Conservation (phyloP, 2,888 invertebrate genomes). For the Xestia c-nigrum region DNA sequence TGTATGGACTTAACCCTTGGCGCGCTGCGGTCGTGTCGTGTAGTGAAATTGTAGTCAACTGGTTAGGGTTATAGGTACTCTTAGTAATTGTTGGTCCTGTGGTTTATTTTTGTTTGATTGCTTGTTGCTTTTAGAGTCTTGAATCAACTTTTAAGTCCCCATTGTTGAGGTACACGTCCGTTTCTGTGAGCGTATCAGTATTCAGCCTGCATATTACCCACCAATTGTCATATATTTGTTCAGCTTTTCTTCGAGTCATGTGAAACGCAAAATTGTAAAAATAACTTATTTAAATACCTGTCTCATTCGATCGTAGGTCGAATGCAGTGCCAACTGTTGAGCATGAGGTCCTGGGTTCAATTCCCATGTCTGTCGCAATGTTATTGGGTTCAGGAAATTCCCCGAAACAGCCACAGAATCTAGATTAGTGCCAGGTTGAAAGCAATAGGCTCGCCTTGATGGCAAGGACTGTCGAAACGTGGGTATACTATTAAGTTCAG, state of each 20-base stretch:
- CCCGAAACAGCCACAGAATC: too few species aligned
- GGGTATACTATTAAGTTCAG: too few species aligned
- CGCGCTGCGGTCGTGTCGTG: constrained; percentile 11
- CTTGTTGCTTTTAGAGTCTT: background rate
- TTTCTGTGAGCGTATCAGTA: background rate
- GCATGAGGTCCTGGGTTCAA: too few species aligned
- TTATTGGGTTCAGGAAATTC: too few species aligned
- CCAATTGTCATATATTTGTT: background rate
- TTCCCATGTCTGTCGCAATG: too few species aligned
- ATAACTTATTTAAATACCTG: too few species aligned
- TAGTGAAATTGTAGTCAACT: constrained; percentile 36
- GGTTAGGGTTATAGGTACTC: constrained; percentile 55
- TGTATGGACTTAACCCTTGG: constrained; percentile 69
- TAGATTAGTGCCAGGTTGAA: too few species aligned
- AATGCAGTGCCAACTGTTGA: too few species aligned
- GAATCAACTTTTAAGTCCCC: background rate
- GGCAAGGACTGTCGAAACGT: too few species aligned
- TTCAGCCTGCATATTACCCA: background rate
- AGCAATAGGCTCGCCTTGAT: too few species aligned
- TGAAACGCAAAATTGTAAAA: background rate
- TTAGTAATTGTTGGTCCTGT: constrained; percentile 23
- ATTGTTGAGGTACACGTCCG: background rate
- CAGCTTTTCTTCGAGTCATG: background rate
- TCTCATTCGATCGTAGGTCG: too few species aligned
- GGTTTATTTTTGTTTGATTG: constrained; percentile 14